Evolutionary conservation across 2,888 invertebrate species (phyloP).

Genomic region (Gandaritis pyraliata): DNA sequence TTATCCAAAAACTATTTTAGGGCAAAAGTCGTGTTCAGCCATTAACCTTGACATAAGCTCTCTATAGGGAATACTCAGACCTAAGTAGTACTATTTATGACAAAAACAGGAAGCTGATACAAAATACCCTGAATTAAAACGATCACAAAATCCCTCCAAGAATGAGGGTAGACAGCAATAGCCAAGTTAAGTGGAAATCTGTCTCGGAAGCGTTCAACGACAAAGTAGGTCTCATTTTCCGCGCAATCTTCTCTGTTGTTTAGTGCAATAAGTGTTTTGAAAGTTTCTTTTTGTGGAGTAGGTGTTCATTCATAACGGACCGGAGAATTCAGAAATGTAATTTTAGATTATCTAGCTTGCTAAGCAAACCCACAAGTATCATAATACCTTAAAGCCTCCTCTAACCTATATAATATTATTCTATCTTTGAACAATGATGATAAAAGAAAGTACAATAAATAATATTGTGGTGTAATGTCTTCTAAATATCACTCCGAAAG

Average conservation of each 20-base stretch:
- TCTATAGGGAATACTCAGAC: not conserved
- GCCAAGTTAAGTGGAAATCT: constrained; percentile 23
- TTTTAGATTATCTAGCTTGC: no score
- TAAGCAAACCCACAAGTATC: no score
- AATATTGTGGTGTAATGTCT: not conserved
- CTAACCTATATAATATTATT: no score
- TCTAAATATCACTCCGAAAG: constrained; percentile 5
- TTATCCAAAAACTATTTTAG: no score
- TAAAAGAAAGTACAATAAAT: not conserved
- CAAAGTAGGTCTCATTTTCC: constrained; percentile 26
- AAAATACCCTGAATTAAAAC: constrained; percentile 6
- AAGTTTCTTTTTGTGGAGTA: not conserved
- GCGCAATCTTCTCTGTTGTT: constrained; percentile 21
- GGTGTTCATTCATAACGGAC: no score
- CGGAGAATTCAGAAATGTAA: no score
- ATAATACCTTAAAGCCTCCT: no score
- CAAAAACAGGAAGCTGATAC: constrained; percentile 2
- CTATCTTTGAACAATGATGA: no score
- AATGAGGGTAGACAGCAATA: constrained; percentile 31
- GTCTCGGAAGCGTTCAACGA: constrained; percentile 23
- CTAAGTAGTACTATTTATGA: not conserved
- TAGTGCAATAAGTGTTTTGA: constrained; percentile 3
- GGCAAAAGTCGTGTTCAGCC: no score
- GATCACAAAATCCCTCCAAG: constrained; percentile 11
- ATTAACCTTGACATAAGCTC: not conserved